Evolutionary conservation across 2,888 invertebrate genomes (phyloP).

Genomic region (Vesta saturnalis): DNA sequence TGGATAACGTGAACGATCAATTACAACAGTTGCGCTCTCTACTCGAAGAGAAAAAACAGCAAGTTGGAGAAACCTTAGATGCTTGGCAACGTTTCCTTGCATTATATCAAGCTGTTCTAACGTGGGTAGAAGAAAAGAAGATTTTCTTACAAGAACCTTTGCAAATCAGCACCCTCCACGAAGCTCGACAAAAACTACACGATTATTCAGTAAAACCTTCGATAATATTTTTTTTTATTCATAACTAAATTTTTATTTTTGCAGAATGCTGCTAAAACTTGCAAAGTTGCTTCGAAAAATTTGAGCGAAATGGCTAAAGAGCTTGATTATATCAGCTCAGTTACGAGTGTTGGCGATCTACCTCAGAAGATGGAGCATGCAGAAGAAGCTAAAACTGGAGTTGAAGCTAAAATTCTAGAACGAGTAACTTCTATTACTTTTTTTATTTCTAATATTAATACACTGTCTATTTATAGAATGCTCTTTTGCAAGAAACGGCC

Average conservation of each 20-base stretch:
- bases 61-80: constrained; percentile 87
- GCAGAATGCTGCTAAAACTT: constrained; percentile 87
- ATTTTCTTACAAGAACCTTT: constrained; percentile 82
- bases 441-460: constrained; percentile 13
- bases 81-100: constrained; percentile 89
- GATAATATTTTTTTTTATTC: too few species aligned
- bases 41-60: constrained; percentile 84
- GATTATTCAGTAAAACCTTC: constrained; percentile 86
- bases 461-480: constrained; percentile 75
- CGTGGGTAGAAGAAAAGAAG: constrained; percentile 86
- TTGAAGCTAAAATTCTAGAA: constrained; percentile 85
- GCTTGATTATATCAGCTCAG: constrained; percentile 83
- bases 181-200: constrained; percentile 85
- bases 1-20: constrained; percentile 80
- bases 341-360: constrained; percentile 86
- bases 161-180: constrained; percentile 79
- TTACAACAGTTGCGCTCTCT: constrained; percentile 79
- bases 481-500: constrained; percentile 87
- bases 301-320: constrained; percentile 93
- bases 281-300: constrained; percentile 87
- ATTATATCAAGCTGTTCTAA: constrained; percentile 81
- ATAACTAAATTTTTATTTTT: constrained; percentile 53
- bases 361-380: constrained; percentile 86
- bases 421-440: too few species aligned
- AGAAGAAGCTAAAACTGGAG: constrained; percentile 86